Evolutionary conservation across 2,113 vertebrate species (phyloP).

Genomic region (Vulpes lagopus): DNA sequence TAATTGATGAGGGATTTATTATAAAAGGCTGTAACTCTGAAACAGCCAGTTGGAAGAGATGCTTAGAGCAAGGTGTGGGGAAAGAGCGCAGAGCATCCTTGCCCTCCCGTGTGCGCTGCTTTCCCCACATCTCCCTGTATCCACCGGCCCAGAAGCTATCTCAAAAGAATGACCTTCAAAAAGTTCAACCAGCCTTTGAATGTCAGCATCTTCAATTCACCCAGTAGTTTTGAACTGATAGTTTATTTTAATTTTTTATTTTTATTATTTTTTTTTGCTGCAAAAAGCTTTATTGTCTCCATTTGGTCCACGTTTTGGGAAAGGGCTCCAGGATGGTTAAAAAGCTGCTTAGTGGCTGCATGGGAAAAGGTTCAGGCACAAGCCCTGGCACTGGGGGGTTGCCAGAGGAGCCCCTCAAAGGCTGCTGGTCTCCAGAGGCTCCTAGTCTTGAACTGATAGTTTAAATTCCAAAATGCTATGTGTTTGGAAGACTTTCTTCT

Average conservation of each 20-base stretch:
- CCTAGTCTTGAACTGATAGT: background rate
- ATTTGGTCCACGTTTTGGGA: no score
- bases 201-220: background rate
- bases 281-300: no score
- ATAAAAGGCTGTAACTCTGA: background rate
- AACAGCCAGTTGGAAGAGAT: background rate
- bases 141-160: background rate
- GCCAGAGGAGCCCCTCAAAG: no score
- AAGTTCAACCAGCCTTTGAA: background rate
- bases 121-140: background rate
- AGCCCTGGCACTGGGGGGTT: no score
- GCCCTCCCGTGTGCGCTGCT: background rate
- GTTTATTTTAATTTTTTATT: background rate
- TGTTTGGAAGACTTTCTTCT: constrained; percentile 17
- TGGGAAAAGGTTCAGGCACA: no score
- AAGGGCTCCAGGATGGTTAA: no score
- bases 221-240: background rate
- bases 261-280: no score
- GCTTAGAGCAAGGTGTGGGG: background rate
- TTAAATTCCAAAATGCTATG: background rate
- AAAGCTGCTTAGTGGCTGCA: no score
- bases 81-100: background rate
- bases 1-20: background rate
- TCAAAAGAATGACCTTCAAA: background rate
- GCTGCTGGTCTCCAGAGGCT: no score